Percentiles rank a stretch among this genome's conserved stretches.
Evolutionary conservation across 2,888 invertebrate genomes (phyloP).

Genomic region (Synanthedon andrenaeformis): DNA sequence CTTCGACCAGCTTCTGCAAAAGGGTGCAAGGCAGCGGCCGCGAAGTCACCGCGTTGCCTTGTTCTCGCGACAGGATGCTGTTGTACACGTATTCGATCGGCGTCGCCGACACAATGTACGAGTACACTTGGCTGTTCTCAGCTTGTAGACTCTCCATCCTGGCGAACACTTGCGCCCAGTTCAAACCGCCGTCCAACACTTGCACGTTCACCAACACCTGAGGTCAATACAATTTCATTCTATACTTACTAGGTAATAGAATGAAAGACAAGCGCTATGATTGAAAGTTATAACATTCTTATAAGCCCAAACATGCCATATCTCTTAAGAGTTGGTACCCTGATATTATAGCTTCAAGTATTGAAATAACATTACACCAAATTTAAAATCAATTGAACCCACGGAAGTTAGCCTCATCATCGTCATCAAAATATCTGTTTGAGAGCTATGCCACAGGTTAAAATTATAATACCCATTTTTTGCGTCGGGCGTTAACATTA

Average conservation of each 20-base stretch:
- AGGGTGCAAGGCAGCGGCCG: slow-evolving; percentile 12
- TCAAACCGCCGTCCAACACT: slow-evolving; percentile 32
- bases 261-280: background rate
- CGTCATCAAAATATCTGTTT: too few relatives aligned
- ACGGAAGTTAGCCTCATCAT: too few relatives aligned
- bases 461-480: too few relatives aligned
- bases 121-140: slow-evolving; percentile 32
- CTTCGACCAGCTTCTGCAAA: slow-evolving; percentile 14
- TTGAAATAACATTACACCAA: too few relatives aligned
- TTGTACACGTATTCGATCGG: slow-evolving; percentile 53
- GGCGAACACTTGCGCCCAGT: slow-evolving; percentile 32
- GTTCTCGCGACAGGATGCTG: slow-evolving; percentile 25
- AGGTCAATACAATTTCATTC: background rate
- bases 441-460: too few relatives aligned
- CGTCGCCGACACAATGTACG: slow-evolving; percentile 42
- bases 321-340: too few relatives aligned
- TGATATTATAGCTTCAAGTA: too few relatives aligned
- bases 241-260: background rate
- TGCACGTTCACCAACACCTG: slow-evolving; percentile 55
- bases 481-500: too few relatives aligned
- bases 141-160: slow-evolving; percentile 39
- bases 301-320: too few relatives aligned
- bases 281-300: too few relatives aligned
- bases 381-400: too few relatives aligned
- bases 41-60: slow-evolving; percentile 12